Conservation (phyloP, 2,888 invertebrate species). For the Morinoia aosen region DNA sequence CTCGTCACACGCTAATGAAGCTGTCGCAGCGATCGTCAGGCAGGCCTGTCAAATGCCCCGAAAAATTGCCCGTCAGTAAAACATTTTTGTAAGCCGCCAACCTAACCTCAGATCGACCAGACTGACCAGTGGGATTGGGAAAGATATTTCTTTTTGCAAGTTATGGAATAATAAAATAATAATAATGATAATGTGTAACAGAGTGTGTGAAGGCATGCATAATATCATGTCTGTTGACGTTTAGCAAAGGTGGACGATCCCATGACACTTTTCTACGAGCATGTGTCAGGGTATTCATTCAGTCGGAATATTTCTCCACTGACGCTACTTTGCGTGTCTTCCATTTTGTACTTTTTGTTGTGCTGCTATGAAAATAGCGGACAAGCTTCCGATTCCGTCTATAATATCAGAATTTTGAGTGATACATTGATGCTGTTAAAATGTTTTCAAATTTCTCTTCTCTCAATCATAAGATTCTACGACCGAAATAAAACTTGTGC, state of each 20-base stretch:
- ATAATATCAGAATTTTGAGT: neutral
- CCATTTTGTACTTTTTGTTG: neutral
- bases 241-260: too few relatives aligned
- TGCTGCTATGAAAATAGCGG: neutral
- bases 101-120: neutral
- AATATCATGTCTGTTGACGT: too few relatives aligned
- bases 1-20: neutral
- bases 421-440: neutral
- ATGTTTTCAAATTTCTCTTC: too few relatives aligned
- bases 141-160: neutral
- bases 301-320: neutral
- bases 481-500: too few relatives aligned
- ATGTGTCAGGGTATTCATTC: neutral
- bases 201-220: too few relatives aligned
- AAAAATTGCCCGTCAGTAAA: neutral
- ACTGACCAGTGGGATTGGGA: neutral
- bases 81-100: neutral
- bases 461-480: too few relatives aligned
- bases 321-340: neutral
- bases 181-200: neutral
- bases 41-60: neutral
- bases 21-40: conserved; percentile 2
- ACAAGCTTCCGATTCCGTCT: neutral
- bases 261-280: neutral
- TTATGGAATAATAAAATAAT: neutral